Conservation (phyloP, 1,140 invertebrate species). For the Eciton burchellii region DNA sequence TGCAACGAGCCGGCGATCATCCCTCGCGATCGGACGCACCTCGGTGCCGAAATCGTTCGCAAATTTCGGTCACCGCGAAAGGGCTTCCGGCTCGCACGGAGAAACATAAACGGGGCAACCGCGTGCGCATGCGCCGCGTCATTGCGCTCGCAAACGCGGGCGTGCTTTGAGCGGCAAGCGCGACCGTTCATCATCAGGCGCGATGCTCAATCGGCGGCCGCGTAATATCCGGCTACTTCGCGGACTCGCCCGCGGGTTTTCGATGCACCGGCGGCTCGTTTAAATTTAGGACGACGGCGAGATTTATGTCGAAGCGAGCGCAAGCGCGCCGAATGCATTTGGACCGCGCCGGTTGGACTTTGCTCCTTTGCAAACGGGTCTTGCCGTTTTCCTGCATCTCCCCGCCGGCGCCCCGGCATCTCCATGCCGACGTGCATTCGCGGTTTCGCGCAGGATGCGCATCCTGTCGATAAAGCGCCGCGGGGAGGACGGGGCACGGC, state of each 20-base stretch:
- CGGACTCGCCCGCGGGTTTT: background rate
- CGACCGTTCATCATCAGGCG: too few species aligned
- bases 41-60: too few species aligned
- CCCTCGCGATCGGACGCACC: conserved; percentile 44
- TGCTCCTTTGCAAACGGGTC: background rate
- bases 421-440: background rate
- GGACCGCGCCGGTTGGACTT: background rate
- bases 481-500: background rate
- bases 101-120: too few species aligned
- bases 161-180: conserved; percentile 29
- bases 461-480: conserved; percentile 2
- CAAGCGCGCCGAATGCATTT: background rate
- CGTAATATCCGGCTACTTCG: too few species aligned
- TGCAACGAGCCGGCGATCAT: conserved; percentile 50
- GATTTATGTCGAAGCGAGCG: background rate
- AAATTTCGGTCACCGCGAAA: conserved; percentile 35
- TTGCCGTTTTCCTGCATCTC: background rate
- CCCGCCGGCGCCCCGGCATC: background rate
- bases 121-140: too few species aligned
- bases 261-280: too few species aligned
- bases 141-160: background rate
- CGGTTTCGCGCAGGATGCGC: background rate
- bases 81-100: too few species aligned
- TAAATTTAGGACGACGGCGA: too few species aligned
- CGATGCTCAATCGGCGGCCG: conserved; percentile 18